Conservation (phyloP, 1,140 invertebrate species). For the Phortica variegata region DNA sequence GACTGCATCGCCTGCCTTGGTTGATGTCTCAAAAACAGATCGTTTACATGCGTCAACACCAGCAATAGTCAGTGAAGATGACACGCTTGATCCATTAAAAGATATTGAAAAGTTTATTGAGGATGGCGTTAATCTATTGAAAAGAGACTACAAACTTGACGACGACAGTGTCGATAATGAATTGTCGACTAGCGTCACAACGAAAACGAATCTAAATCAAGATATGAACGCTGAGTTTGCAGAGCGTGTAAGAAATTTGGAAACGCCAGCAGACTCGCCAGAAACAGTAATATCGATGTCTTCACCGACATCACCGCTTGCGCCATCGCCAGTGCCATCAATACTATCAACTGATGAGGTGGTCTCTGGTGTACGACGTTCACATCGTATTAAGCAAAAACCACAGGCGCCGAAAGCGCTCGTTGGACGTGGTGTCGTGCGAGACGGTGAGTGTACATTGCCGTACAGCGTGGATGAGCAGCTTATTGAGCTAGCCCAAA, state of each 20-base stretch:
- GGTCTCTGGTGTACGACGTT: constrained; percentile 30
- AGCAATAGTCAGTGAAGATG: constrained; percentile 15
- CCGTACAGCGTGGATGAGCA: constrained; percentile 37
- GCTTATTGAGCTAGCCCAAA: constrained; percentile 34
- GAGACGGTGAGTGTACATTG: constrained; percentile 12
- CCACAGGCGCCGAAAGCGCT: constrained; percentile 30
- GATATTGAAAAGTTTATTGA: constrained; percentile 54
- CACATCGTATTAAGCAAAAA: constrained; percentile 49
- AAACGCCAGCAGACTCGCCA: constrained; percentile 18
- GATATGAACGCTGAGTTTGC: constrained; percentile 22
- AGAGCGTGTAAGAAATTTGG: constrained; percentile 26
- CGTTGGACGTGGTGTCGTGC: constrained; percentile 31
- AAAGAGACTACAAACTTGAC: constrained; percentile 38
- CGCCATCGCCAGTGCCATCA: constrained; percentile 6
- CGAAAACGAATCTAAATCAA: too few relatives aligned
- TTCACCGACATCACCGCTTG: constrained; percentile 22
- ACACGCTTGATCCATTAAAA: constrained; percentile 31
- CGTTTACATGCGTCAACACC: too few relatives aligned
- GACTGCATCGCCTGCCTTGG: too few relatives aligned
- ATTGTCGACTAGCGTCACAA: too few relatives aligned
- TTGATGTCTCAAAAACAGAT: too few relatives aligned
- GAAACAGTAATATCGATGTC: constrained; percentile 17
- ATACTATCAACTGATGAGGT: constrained; percentile 3
- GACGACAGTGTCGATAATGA: constrained; percentile 17
- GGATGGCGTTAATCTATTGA: constrained; percentile 45